Evolutionary conservation across 2,113 vertebrate genomes (phyloP).

Genomic region (Nyctibius bracteatus): DNA sequence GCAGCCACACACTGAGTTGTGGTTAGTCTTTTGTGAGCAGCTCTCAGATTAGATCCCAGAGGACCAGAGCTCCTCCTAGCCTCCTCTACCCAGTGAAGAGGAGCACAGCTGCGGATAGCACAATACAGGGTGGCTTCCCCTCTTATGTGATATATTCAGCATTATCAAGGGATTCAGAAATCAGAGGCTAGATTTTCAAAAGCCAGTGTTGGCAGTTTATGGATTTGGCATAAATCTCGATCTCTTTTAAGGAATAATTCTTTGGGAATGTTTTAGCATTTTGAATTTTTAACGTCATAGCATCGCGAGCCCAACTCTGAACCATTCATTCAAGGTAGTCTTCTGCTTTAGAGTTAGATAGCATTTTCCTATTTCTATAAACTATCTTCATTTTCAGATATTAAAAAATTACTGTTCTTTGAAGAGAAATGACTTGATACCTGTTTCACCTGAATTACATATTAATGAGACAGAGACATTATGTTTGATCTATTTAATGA

Average conservation of each 20-base stretch:
- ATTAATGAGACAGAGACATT: background rate
- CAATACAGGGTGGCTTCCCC: background rate
- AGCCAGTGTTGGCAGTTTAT: background rate
- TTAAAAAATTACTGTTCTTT: background rate
- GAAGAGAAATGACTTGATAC: background rate
- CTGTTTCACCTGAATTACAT: background rate
- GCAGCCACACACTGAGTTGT: background rate
- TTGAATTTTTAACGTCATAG: background rate
- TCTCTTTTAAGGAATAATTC: background rate
- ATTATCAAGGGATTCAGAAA: background rate
- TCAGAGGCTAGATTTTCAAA: background rate
- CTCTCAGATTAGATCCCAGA: background rate
- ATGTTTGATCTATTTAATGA: background rate
- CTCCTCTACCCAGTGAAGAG: background rate
- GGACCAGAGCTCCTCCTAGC: background rate
- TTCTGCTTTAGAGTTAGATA: background rate
- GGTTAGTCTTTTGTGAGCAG: background rate
- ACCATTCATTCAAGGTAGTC: background rate
- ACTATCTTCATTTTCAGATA: background rate
- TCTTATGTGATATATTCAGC: background rate
- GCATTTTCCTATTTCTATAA: background rate
- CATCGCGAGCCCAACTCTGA: background rate
- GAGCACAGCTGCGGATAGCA: background rate
- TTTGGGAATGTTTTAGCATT: background rate
- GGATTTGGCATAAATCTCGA: background rate